Percentiles rank a stretch among this genome's conserved stretches.
phyloP scores from a whole-genome alignment of 1,140 invertebrate genomes.

The Leguminivora glycinivorella region DNA sequence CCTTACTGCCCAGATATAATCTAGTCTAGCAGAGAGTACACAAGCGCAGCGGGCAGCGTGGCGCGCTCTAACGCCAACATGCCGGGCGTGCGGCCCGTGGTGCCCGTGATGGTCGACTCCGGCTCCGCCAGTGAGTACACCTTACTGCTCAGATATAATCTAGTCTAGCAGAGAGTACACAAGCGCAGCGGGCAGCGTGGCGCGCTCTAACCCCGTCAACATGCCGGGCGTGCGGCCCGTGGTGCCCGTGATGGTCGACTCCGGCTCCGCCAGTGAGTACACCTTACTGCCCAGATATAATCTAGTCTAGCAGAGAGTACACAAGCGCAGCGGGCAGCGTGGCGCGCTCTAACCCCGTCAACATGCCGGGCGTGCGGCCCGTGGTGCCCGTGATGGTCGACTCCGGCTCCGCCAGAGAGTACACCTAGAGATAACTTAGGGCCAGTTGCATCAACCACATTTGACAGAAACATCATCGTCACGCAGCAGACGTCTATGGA shows the following conservation, averaged over 20 bases:
- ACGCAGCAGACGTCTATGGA: too few species aligned
- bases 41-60: too few species aligned
- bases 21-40: too few species aligned
- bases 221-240: conserved; percentile 87
- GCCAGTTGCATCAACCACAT: too few species aligned
- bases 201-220: conserved; percentile 95
- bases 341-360: conserved; percentile 93
- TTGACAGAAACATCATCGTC: too few species aligned
- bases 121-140: conserved; percentile 89
- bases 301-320: neutral
- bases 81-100: conserved; percentile 84
- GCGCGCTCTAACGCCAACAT: conserved; percentile 96
- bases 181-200: too few species aligned
- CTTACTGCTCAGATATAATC: neutral
- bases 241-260: conserved; percentile 92
- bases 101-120: conserved; percentile 92
- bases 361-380: conserved; percentile 88
- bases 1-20: too few species aligned
- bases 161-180: neutral
- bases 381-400: conserved; percentile 91
- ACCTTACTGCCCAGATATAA: neutral
- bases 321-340: conserved; percentile 70
- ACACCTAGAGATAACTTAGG: neutral
- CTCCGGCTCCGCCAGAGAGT: conserved; percentile 91
- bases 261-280: conserved; percentile 90